Percentiles rank a stretch among this genome's conserved stretches.
Conservation (phyloP, 1,140 invertebrate genomes). For the Hormaphis cornu region DNA sequence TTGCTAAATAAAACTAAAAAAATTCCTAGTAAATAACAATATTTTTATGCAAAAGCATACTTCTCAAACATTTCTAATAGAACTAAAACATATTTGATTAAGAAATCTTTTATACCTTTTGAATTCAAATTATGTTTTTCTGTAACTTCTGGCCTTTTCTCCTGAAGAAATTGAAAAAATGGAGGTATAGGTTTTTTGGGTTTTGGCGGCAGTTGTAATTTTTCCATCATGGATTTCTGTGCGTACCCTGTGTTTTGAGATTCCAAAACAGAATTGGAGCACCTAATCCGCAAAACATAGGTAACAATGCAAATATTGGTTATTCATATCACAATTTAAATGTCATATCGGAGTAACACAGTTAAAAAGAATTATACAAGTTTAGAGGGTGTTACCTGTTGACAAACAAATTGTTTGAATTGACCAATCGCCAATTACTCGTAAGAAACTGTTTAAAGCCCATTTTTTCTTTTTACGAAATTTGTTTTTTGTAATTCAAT, state of each 20-base stretch:
- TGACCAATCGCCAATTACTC: not conserved
- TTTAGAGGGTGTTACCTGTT: not conserved
- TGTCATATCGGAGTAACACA: too few species aligned
- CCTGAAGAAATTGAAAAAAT: constrained; percentile 15
- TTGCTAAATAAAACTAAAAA: too few species aligned
- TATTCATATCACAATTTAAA: too few species aligned
- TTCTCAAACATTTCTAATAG: too few species aligned
- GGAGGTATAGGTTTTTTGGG: constrained; percentile 12
- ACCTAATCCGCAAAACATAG: not conserved
- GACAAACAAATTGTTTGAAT: not conserved
- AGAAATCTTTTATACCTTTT: not conserved
- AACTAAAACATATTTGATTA: not conserved
- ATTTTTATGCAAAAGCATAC: too few species aligned
- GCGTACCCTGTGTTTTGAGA: not conserved
- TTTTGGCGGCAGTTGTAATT: not conserved
- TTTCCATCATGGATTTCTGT: not conserved
- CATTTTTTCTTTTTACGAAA: too few species aligned
- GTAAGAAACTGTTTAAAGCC: not conserved
- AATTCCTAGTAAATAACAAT: too few species aligned
- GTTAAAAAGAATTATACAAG: not conserved
- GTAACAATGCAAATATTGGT: too few species aligned
- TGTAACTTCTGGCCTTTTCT: not conserved
- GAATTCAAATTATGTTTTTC: constrained; percentile 7
- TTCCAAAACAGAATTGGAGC: not conserved
- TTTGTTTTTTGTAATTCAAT: too few species aligned